Evolutionary conservation across 2,113 vertebrate genomes (phyloP), one percentile per base, ranked within the genome.

Genomic region (Strigops habroptila): DNA sequence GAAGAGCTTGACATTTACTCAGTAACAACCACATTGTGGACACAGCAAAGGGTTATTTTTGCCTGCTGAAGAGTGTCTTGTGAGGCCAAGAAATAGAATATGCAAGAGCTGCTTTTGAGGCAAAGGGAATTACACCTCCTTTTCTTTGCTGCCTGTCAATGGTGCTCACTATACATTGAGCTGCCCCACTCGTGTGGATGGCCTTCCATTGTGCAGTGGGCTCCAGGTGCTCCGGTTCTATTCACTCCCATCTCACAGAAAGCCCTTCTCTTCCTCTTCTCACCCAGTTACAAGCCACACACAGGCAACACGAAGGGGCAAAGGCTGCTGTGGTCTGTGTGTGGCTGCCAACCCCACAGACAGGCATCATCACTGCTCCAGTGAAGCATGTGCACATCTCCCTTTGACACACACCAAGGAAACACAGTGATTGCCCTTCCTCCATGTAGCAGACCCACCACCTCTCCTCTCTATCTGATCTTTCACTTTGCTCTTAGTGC

Each of bases 261-360:
- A 48, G 44, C 41, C 33, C 18, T 95, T 60, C 52, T 77, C 30
- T 28, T 71, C 22, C 71, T 83, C 35, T 78, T 53, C n/a, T 27
- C 33, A 44, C 43, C 37, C 27, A 2, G 9, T 7, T 68, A 39
- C 51, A 82, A 81, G 30, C 59, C 64, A 37, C 35, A 30, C 0
- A 1, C 23, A 39, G 43, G 1, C 3, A 14, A 18, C n/a, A n/a
- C 0, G 0, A 18, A 60, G 67, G 65, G n/a, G n/a, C 59, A 82
- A 57, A 41, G 19, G 31, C 82, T 84, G 80, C 13, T 86, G 1
- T 30, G 31, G 2, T 52, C 19, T 44, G 14, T 53, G 39, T 17
- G 35, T 74, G 41, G 23, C 57, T 84, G 60, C 48, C 1, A 1
- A 12, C 2, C 18, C 7, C 8, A 1, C 15, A 8, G 17, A 2